A percentile compares a stretch with the other conserved stretches of the same genome.
These are phyloP conservation scores for Narcine bancroftii DNA, from an alignment of 2,113 vertebrate genomes.

Conservation along the genomic window DNA sequence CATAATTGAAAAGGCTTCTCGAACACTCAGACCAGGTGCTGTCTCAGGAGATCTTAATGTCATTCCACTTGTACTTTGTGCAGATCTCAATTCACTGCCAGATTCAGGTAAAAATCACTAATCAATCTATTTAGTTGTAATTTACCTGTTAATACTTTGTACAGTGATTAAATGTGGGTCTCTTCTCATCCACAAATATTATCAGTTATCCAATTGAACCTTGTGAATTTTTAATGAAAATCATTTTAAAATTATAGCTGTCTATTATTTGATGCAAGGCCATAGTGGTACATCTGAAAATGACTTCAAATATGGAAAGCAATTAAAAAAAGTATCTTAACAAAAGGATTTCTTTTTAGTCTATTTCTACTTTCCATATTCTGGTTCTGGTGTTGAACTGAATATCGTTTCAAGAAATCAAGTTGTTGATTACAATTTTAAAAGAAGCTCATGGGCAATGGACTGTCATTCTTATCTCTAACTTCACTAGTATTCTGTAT, in stretches of 20 bases:
- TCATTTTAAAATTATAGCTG: not conserved
- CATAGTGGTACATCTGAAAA: not conserved
- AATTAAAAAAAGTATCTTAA: not conserved
- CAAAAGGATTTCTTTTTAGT: not conserved
- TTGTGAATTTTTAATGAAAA: not conserved
- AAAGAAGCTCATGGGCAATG: not conserved
- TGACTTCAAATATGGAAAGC: not conserved
- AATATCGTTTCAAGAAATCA: not conserved
- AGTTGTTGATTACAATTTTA: not conserved
- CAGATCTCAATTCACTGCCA: constrained; percentile 94
- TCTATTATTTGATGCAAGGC: not conserved
- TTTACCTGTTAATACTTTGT: not conserved
- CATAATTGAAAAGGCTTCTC: constrained; percentile 92
- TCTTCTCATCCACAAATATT: not conserved
- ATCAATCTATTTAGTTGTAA: not conserved
- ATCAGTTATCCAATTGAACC: not conserved
- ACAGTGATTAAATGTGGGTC: not conserved
- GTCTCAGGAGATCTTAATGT: constrained; percentile 77
- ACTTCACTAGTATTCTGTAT: not conserved
- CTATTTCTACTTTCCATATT: not conserved
- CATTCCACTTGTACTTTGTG: constrained; percentile 92
- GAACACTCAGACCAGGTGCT: constrained; percentile 76
- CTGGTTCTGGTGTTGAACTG: not conserved
- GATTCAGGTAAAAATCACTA: constrained; percentile 74
- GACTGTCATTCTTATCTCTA: not conserved